Evolutionary conservation across 53 echinoderm and acorn worm species (phyloP).

Genomic region (Patiria pectinifera): DNA sequence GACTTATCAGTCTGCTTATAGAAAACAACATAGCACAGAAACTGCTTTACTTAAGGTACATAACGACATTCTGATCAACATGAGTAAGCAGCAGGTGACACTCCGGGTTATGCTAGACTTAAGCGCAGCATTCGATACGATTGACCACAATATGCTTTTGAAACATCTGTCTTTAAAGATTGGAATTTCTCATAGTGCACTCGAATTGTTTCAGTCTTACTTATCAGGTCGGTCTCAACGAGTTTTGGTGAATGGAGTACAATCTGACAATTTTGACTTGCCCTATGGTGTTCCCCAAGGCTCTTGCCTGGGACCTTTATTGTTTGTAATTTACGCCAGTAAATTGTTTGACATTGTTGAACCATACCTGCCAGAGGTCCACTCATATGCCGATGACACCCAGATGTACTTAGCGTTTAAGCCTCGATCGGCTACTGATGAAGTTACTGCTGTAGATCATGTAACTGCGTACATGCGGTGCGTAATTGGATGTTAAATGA

Average conservation of each 20-base stretch:
- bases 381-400: constrained; percentile 23
- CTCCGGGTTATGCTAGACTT: not conserved
- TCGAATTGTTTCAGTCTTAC: constrained; percentile 17
- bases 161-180: constrained; percentile 5
- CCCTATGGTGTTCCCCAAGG: not conserved
- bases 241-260: not conserved
- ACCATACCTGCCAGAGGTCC: constrained; percentile 32
- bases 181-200: constrained; percentile 15
- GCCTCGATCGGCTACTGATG: constrained; percentile 3
- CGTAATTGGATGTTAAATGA: constrained; percentile 39
- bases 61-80: constrained; percentile 14
- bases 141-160: constrained; percentile 12
- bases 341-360: constrained; percentile 39
- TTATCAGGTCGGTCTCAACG: constrained; percentile 4
- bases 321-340: constrained; percentile 26
- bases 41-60: constrained; percentile 11
- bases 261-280: not conserved
- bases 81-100: constrained; percentile 22
- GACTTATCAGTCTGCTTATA: not conserved
- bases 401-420: constrained; percentile 44
- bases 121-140: constrained; percentile 3
- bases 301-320: not conserved
- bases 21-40: constrained; percentile 3
- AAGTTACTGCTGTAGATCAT: constrained; percentile 5
- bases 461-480: constrained; percentile 18